These are phyloP conservation scores for Eupeodes corollae DNA, from an alignment of 1,140 invertebrate species.

Conservation along the genomic window DNA sequence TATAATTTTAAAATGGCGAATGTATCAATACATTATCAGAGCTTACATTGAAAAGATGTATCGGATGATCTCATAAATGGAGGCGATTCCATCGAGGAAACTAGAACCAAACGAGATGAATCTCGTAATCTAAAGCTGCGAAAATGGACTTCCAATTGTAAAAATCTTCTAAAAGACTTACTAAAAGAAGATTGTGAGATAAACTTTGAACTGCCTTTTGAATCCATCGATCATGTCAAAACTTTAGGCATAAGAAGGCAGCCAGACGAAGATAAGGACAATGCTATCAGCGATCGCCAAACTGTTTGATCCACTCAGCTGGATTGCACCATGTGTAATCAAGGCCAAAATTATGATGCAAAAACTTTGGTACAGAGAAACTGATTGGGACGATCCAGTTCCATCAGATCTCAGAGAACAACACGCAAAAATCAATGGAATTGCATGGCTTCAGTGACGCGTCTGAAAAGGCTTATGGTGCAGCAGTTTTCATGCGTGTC, in stretches of 20 bases:
- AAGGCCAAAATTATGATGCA: too few species aligned
- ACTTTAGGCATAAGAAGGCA: conserved; percentile 29
- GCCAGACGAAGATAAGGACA: conserved; percentile 15
- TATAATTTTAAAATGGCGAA: conserved; percentile 27
- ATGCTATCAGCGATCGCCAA: conserved; percentile 25
- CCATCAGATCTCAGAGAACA: conserved; percentile 10
- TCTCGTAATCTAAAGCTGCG: conserved; percentile 15
- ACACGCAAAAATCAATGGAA: not conserved
- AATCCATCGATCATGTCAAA: conserved; percentile 11
- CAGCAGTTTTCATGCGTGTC: too few species aligned
- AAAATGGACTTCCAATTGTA: conserved; percentile 33
- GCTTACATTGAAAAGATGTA: conserved; percentile 31
- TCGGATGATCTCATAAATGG: conserved; percentile 34
- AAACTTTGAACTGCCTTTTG: too few species aligned
- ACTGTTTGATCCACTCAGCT: conserved; percentile 38
- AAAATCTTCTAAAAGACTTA: conserved; percentile 11
- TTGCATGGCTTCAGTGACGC: conserved; percentile 5
- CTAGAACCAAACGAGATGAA: conserved; percentile 1
- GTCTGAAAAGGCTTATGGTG: too few species aligned
- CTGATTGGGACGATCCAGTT: too few species aligned
- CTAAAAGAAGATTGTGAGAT: conserved; percentile 6
- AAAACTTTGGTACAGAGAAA: too few species aligned
- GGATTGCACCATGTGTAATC: conserved; percentile 25
- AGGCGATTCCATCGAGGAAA: conserved; percentile 12
- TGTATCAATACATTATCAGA: conserved; percentile 17